Evolutionary conservation across 2,888 invertebrate species (phyloP).

Genomic region (Idaea straminata): DNA sequence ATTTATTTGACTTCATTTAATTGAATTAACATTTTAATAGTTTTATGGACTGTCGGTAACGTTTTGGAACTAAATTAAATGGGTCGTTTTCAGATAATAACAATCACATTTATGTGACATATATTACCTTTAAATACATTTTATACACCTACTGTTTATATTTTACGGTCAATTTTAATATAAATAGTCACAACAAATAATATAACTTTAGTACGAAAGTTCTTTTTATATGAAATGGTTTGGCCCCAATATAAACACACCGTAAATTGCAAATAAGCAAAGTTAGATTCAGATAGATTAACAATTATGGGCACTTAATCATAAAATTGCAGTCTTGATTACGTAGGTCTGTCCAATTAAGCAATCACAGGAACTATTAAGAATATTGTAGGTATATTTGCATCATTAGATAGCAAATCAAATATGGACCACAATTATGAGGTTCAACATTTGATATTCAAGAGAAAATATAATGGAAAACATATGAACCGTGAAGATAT

Average conservation of each 20-base stretch:
- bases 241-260: not conserved
- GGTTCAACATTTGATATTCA: slow-evolving; percentile 43
- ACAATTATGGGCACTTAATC: slow-evolving; percentile 1
- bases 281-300: not conserved
- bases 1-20: slow-evolving; percentile 76
- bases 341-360: not conserved
- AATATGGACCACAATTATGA: slow-evolving; percentile 11
- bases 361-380: slow-evolving; percentile 1
- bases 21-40: slow-evolving; percentile 75
- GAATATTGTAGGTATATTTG: not conserved
- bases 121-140: slow-evolving; percentile 54
- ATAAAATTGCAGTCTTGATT: not conserved
- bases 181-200: slow-evolving; percentile 10
- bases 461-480: slow-evolving; percentile 42
- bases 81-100: slow-evolving; percentile 66
- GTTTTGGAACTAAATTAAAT: slow-evolving; percentile 66
- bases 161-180: slow-evolving; percentile 12
- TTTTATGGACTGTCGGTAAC: slow-evolving; percentile 72
- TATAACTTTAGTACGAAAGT: slow-evolving; percentile 4
- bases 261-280: not conserved
- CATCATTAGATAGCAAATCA: slow-evolving; percentile 11
- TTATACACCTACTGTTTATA: slow-evolving; percentile 15
- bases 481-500: slow-evolving; percentile 47
- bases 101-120: slow-evolving; percentile 66
- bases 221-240: not conserved